Evolutionary conservation across 2,888 invertebrate species (phyloP).

Genomic region (Gerosis bhagava): DNA sequence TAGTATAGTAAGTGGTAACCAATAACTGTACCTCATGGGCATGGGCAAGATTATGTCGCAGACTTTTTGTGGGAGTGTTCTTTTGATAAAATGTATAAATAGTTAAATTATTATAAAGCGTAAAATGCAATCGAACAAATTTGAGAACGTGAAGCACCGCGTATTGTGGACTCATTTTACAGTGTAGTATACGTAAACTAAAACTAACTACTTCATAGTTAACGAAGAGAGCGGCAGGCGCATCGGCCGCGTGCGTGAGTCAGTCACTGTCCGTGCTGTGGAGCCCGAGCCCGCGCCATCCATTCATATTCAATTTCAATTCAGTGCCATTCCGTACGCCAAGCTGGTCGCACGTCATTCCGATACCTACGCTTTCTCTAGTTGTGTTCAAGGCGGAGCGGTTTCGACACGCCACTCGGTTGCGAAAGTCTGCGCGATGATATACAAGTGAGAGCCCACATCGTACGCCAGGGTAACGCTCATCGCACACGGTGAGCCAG

Average conservation of each 20-base stretch:
- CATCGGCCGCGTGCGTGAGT: conserved; percentile 46
- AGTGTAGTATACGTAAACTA: too few species aligned
- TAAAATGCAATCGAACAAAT: too few species aligned
- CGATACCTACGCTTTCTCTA: conserved; percentile 48
- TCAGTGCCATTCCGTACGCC: conserved; percentile 37
- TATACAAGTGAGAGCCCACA: conserved; percentile 79
- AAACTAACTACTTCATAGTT: too few species aligned
- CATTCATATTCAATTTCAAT: not conserved
- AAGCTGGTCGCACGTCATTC: conserved; percentile 32
- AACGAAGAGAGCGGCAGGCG: conserved; percentile 61
- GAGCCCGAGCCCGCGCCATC: conserved; percentile 34
- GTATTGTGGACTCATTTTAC: too few species aligned
- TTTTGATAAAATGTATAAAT: too few species aligned
- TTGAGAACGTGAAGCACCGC: too few species aligned
- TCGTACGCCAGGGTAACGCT: conserved; percentile 74
- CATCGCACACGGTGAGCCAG: conserved; percentile 78
- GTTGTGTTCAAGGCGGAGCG: conserved; percentile 64
- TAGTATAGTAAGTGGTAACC: too few species aligned
- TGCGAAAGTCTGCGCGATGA: conserved; percentile 81
- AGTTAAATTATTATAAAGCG: too few species aligned
- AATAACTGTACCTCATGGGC: too few species aligned
- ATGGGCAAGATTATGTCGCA: too few species aligned
- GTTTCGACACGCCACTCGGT: conserved; percentile 76
- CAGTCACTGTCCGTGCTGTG: conserved; percentile 33
- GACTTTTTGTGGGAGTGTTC: too few species aligned